phyloP scores from a whole-genome alignment of 2,888 invertebrate species.

The Clistopyga incitator region DNA sequence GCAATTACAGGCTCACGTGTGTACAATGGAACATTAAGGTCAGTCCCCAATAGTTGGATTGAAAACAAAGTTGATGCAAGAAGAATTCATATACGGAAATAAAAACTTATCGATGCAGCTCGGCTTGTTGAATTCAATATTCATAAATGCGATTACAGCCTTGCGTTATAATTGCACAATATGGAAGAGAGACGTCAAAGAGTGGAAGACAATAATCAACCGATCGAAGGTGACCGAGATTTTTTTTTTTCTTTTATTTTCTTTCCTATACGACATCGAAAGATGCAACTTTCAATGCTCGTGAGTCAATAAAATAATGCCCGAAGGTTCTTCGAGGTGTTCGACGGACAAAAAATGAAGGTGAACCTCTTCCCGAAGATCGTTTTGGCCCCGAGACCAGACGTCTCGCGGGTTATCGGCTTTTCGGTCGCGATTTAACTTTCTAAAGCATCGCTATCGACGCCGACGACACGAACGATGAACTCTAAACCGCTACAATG shows the following conservation, averaged over 20 bases:
- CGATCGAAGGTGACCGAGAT: constrained; percentile 6
- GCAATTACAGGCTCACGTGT: neutral
- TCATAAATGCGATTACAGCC: constrained; percentile 18
- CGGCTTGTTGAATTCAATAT: constrained; percentile 3
- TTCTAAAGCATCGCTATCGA: constrained; percentile 11
- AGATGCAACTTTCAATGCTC: neutral
- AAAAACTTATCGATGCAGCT: neutral
- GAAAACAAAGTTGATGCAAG: neutral
- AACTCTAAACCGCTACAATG: constrained; percentile 11
- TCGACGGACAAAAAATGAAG: no score
- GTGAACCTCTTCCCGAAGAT: constrained; percentile 29
- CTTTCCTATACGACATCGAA: neutral
- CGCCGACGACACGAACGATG: constrained; percentile 11
- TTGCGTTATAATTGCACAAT: constrained; percentile 12
- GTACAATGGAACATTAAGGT: neutral
- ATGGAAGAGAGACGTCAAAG: neutral
- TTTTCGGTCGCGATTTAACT: constrained; percentile 30
- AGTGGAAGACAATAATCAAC: neutral
- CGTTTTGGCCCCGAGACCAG: constrained; percentile 29
- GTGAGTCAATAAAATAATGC: neutral
- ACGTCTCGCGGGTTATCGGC: constrained; percentile 17
- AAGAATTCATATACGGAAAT: neutral
- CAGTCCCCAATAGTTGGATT: neutral
- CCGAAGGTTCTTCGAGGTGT: neutral
- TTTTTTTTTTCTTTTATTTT: neutral